Evolutionary conservation across 30 jellyfish, hydroid and myxozoan species (phyloP), one percentile per base, ranked within the genome.

Genomic region (Cassiopea andromeda): DNA sequence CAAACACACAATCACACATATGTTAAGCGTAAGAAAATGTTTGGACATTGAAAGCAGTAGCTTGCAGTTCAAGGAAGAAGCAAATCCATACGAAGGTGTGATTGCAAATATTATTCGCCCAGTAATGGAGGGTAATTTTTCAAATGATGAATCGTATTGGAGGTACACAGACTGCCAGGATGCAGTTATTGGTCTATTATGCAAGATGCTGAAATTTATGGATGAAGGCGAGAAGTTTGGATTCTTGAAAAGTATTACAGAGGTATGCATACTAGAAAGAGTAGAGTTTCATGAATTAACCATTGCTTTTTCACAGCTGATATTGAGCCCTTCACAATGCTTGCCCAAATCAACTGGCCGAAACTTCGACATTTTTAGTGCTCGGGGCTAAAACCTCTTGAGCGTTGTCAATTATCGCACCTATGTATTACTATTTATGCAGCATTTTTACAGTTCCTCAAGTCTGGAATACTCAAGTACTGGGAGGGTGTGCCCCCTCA

Each of bases 151-250:
- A n/a, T 77, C 89, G 75, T 86, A 66, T 78, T 86, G 93, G 93
- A 49, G 44, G 54, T 86, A 88, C 61, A 64, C 48, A 1, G 93
- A 86, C 44, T 86, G 93, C 60, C 93, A 86, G 61, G 64, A 38
- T 1, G 93, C 93, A 18, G 89, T 77, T 54, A 64, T 86, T 3
- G 66, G 64, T 13, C 10, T 75, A 49, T 59, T 86, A 68, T 76
- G 93, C 83, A 47, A 85, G 46, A 64, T 86, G 60, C 70, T 86
- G 64, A 15, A 44, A 7, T 78, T 75, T 16, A 1, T 76, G 66
- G 89, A 76, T 13, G 49, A 50, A 58, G 46, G 14, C 3, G 69
- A 54, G 27, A 27, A 27, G 60, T 49, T 8, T 38, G 49, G 57
- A 15, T 76, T 77, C 17, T 67, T 86, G 69, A 45, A 9, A 6